phyloP scores from a whole-genome alignment of 2,888 invertebrate species.

The Lumbricus terrestris region DNA sequence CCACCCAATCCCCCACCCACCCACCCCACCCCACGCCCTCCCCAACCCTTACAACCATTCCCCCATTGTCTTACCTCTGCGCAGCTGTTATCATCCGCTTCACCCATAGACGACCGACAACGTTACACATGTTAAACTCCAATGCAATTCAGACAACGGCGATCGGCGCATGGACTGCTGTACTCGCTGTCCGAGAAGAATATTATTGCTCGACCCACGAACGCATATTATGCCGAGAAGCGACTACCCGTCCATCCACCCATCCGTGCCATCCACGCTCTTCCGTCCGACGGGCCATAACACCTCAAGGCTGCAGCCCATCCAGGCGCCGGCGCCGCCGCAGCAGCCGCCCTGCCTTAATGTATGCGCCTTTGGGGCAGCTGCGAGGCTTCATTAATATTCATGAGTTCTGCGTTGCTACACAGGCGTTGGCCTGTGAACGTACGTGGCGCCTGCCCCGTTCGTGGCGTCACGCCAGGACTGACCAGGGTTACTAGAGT shows the following conservation, averaged over 20 bases:
- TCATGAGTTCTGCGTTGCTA: neutral
- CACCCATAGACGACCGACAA: neutral
- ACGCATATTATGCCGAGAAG: neutral
- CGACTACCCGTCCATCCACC: neutral
- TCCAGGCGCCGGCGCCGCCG: too few species aligned
- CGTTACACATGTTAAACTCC: neutral
- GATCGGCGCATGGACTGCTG: neutral
- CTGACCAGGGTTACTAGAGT: neutral
- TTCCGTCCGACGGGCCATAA: neutral
- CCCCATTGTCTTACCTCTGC: neutral
- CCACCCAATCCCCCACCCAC: too few species aligned
- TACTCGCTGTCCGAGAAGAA: too few species aligned
- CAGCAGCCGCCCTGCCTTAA: neutral
- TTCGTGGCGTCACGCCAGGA: neutral
- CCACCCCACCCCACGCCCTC: neutral
- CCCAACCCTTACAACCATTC: neutral
- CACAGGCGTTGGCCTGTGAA: neutral
- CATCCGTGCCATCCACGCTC: neutral
- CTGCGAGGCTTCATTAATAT: neutral
- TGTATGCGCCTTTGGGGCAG: neutral
- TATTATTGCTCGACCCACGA: neutral
- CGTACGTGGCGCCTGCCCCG: neutral
- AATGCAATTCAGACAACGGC: neutral
- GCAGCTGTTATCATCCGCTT: constrained; percentile 3
- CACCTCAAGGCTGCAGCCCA: neutral